Evolutionary conservation across 2,113 vertebrate genomes (phyloP), one percentile per base, ranked within the genome.

Genomic region (Xerus inauris): DNA sequence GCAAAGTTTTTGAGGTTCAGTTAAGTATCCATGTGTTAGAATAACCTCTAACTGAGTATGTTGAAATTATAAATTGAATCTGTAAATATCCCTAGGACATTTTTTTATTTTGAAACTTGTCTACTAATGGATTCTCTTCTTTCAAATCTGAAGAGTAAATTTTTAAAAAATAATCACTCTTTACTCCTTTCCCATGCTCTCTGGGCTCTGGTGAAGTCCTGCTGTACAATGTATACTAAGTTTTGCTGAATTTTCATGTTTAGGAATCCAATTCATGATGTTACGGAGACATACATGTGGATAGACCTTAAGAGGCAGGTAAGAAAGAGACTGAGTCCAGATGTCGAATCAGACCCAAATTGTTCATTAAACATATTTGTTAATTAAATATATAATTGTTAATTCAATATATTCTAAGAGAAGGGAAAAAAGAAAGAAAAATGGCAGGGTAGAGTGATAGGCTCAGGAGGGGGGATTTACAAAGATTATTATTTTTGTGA

Each of bases 1-100:
- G n/a, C 32, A 38, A 87, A 91, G 51, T 83, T 93, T 96, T 82
- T 94, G 87, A 96, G 93, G 83, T 92, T 97, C 69, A 91, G n/a
- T 72, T 67, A 94, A 80, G 45, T 57, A 82, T 47, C 89, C 57
- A 96, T 47, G 54, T 96, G 86, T 96, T 94, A 76, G 86, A 89
- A 96, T 92, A 96, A 80, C 84, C 69, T 96, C 65, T 77, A 96
- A 64, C 54, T 94, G 86, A 97, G 67, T 94, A 89, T 81, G 19
- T 91, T 94, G 5, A 9, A 67, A 72, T 47, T 84, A 17, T 71
- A 94, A 95, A 94, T 59, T 62, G 35, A 80, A 80, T 86, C 11
- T 73, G 72, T 89, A 95, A 94, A 94, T 97, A 89, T 87, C 83
- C 79, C 87, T 38, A 76, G 80, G 47, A 95, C 57, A 92, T 38